These are phyloP conservation scores for Drosophila simulans DNA, from an alignment of 1,140 invertebrate genomes.

Conservation along the genomic window DNA sequence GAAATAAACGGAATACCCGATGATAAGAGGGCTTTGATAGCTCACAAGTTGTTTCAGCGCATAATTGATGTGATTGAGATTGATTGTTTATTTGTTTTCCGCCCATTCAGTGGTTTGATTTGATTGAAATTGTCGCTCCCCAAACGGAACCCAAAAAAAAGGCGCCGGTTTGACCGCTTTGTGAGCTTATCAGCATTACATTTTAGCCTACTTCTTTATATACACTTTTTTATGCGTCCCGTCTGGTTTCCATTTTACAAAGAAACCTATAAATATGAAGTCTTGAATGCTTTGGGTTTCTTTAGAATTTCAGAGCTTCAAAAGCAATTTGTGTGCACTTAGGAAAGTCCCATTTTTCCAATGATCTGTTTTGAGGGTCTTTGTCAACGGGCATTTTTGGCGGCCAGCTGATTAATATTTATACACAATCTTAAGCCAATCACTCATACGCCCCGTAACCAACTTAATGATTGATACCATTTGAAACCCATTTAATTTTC, in stretches of 20 bases:
- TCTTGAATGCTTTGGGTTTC: slow-evolving; percentile 47
- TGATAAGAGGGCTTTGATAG: slow-evolving; percentile 66
- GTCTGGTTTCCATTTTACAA: slow-evolving; percentile 4
- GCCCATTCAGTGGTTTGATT: slow-evolving; percentile 47
- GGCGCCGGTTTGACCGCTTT: slow-evolving; percentile 63
- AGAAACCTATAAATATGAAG: slow-evolving; percentile 12
- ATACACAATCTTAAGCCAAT: slow-evolving; percentile 62
- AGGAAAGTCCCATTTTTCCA: slow-evolving; percentile 45
- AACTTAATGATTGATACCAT: slow-evolving; percentile 72
- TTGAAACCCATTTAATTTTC: slow-evolving; percentile 62
- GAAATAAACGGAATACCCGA: slow-evolving; percentile 43
- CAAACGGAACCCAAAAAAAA: slow-evolving; percentile 18
- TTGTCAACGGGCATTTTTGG: slow-evolving; percentile 6
- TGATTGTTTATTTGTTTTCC: slow-evolving; percentile 76
- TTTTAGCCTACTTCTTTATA: slow-evolving; percentile 49
- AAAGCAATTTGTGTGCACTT: slow-evolving; percentile 79
- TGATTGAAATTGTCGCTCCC: slow-evolving; percentile 45
- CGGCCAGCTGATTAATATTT: slow-evolving; percentile 53
- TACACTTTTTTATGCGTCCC: background rate
- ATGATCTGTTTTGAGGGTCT: slow-evolving; percentile 41
- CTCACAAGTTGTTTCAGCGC: slow-evolving; percentile 66
- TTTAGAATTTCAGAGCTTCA: slow-evolving; percentile 63
- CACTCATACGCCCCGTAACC: slow-evolving; percentile 52
- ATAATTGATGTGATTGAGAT: slow-evolving; percentile 82
- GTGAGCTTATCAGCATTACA: slow-evolving; percentile 74